These are phyloP conservation scores for Platyrinchus mystaceus DNA, from an alignment of 2,797 vertebrate genomes.

Conservation along the genomic window DNA sequence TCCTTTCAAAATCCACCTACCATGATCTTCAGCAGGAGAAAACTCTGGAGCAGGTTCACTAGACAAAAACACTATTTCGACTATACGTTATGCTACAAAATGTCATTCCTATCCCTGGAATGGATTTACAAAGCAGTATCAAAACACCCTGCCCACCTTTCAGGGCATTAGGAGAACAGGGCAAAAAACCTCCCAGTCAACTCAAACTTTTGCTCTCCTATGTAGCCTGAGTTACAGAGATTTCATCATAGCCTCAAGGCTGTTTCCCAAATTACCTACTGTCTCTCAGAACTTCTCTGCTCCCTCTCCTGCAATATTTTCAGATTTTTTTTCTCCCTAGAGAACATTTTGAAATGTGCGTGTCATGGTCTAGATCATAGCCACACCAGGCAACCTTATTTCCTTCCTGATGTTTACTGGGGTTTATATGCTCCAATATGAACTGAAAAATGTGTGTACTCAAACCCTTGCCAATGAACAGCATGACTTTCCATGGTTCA, in stretches of 20 bases:
- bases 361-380: constrained; percentile 38
- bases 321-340: constrained; percentile 9
- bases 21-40: background rate
- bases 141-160: background rate
- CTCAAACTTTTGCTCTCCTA: background rate
- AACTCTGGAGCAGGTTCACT: background rate
- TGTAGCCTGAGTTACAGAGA: background rate
- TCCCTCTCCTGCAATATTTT: background rate
- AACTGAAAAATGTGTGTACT: constrained; percentile 50
- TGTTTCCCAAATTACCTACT: background rate
- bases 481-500: constrained; percentile 38
- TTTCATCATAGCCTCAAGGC: background rate
- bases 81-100: background rate
- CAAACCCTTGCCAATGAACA: background rate
- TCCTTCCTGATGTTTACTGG: constrained; percentile 30
- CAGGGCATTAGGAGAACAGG: background rate
- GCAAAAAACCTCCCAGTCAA: background rate
- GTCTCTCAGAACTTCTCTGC: background rate
- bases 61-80: background rate
- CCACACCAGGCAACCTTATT: constrained; percentile 41
- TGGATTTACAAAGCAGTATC: background rate
- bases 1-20: background rate
- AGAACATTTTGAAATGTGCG: background rate
- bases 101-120: background rate
- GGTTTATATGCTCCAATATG: constrained; percentile 23